Conservation (phyloP, 2,888 invertebrate species). For the Andrena marginata region DNA sequence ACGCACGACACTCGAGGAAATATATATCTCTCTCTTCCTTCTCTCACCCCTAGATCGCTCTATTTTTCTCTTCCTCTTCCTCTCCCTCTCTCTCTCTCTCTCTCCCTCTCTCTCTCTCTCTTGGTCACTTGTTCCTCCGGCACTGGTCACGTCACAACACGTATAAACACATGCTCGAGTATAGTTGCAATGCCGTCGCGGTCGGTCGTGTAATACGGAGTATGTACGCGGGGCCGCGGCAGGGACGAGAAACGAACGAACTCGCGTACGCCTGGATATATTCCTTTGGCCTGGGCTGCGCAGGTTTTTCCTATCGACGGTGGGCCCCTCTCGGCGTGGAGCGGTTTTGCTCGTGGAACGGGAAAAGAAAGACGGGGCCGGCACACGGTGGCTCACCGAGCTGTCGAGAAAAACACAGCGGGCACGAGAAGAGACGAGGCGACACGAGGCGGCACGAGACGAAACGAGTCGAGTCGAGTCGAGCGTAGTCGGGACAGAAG, state of each 20-base stretch:
- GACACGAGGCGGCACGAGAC: conserved; percentile 27
- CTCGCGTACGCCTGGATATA: no score
- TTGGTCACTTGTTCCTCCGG: conserved; percentile 37
- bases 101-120: neutral
- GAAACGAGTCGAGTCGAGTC: conserved; percentile 42
- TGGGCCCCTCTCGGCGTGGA: neutral
- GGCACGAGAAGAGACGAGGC: conserved; percentile 32
- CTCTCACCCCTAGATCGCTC: neutral
- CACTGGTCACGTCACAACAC: conserved; percentile 72
- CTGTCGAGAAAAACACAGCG: conserved; percentile 50
- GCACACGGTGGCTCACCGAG: conserved; percentile 39
- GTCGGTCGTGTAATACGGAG: no score
- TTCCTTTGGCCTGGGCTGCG: no score
- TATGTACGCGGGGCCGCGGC: no score
- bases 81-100: neutral
- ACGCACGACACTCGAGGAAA: conserved; percentile 25
- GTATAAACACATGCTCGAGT: conserved; percentile 58
- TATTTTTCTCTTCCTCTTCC: neutral
- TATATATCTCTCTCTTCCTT: neutral
- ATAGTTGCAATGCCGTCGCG: no score
- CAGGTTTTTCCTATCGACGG: neutral
- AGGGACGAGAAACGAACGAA: no score
- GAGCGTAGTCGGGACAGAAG: conserved; percentile 51
- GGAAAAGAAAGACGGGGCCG: conserved; percentile 29
- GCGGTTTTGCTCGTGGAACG: conserved; percentile 29